Evolutionary conservation across 2,888 invertebrate genomes (phyloP), one percentile per base, ranked within the genome.

Genomic region (Chouioia cunea): DNA sequence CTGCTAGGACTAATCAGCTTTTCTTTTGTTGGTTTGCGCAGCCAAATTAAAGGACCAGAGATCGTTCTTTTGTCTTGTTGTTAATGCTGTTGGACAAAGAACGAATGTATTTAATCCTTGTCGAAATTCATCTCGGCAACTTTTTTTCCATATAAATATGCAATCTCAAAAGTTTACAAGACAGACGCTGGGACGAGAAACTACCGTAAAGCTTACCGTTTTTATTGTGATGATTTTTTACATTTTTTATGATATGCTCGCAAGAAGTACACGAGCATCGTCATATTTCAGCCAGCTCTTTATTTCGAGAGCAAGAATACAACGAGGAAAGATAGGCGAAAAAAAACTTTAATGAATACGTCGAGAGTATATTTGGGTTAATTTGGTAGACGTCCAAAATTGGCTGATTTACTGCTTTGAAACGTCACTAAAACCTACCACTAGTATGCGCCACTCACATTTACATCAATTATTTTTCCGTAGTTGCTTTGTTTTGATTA

Each of bases 1-100:
- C 36, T 10, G 47, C 22, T 44, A 22, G 16, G 48, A 60, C 50
- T 75, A 78, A 79, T 79, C 77, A 78, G 77, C 78, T 77, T 77
- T 78, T 67, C 71, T 59, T 68, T 71, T 43, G 73, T 56, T 71
- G 68, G 65, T 2, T 27, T 27, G 27, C 27, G 27, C 56, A 53
- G n/a, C 18, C 43, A 46, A 8, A 8, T 23, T n/a, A 44, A 20
- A 27, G 15, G 22, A 12, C 36, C 36, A 36, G 36, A n/a, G n/a
- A n/a, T n/a, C 36, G 1, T 36, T 36, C 12, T 36, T 10, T 1
- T 36, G 2, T 36, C 36, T 8, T 10, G 36, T 6, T 36, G 36
- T 1, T 12, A 10, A 36, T 36, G n/a, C n/a, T 10, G 10, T 36
- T 36, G 36, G 36, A 1, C 1, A 10, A 6, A 3, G 12, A 36